phyloP scores from a whole-genome alignment of 2,113 vertebrate species.

The Brachyistius frenatus region DNA sequence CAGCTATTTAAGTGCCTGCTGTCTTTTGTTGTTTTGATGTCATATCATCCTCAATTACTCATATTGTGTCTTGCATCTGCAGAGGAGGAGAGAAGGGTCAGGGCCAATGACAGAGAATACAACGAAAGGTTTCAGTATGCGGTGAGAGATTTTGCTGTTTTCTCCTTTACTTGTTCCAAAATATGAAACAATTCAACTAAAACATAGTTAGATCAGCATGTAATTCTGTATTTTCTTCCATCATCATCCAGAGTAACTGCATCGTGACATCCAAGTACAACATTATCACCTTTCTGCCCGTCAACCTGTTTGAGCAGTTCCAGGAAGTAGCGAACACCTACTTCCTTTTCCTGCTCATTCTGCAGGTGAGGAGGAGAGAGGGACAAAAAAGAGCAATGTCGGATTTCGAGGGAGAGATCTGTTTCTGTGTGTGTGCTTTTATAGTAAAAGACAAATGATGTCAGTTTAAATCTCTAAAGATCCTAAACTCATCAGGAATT shows the following conservation, averaged over 20 bases:
- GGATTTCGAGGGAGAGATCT: too few relatives aligned
- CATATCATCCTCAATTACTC: not conserved
- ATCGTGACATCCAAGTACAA: conserved; percentile 98
- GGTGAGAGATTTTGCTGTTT: conserved; percentile 80
- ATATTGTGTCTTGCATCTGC: conserved; percentile 52
- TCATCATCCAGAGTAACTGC: conserved; percentile 89
- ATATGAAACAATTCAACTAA: not conserved
- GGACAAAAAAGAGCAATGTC: too few relatives aligned
- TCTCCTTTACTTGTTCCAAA: not conserved
- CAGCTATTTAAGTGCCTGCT: not conserved
- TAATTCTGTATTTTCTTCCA: not conserved
- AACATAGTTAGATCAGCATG: not conserved
- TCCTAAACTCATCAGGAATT: too few relatives aligned
- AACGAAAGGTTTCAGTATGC: conserved; percentile 97
- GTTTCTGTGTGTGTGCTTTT: too few relatives aligned
- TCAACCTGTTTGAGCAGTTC: conserved; percentile 99
- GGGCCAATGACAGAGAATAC: conserved; percentile 92
- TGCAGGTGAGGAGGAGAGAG: conserved; percentile 86
- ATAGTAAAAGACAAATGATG: too few relatives aligned
- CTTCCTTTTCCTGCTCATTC: conserved; percentile 96
- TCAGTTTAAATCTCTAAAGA: too few relatives aligned
- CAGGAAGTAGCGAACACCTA: conserved; percentile 98
- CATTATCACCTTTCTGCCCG: conserved; percentile 93
- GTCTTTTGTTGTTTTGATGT: conserved; percentile 1
- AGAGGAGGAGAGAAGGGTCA: conserved; percentile 94